Evolutionary conservation across 2,113 vertebrate genomes (phyloP).

Genomic region (Sterrhoptilus dennistouni): DNA sequence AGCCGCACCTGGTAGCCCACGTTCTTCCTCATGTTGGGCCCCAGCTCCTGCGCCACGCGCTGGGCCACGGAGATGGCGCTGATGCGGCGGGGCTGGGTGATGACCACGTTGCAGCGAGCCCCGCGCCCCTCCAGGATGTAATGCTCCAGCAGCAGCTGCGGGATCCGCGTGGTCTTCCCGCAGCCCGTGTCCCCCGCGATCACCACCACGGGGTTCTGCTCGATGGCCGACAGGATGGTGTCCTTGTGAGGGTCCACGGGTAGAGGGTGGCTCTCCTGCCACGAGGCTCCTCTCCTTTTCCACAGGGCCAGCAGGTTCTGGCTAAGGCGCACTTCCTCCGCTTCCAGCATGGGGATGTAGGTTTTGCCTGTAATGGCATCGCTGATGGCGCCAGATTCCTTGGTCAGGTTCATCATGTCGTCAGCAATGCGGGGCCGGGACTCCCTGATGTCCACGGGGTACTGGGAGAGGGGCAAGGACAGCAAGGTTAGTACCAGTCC

Average conservation of each 20-base stretch:
- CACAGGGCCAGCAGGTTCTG: slow-evolving; percentile 81
- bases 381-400: slow-evolving; percentile 68
- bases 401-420: slow-evolving; percentile 76
- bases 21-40: slow-evolving; percentile 80
- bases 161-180: slow-evolving; percentile 94
- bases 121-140: slow-evolving; percentile 79
- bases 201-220: slow-evolving; percentile 86
- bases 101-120: slow-evolving; percentile 87
- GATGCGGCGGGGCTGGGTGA: slow-evolving; percentile 94
- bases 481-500: not conserved
- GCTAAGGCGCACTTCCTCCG: slow-evolving; percentile 74
- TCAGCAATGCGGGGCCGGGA: slow-evolving; percentile 67
- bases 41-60: slow-evolving; percentile 90
- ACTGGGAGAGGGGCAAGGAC: slow-evolving; percentile 69
- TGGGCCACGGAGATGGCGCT: slow-evolving; percentile 94
- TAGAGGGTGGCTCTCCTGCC: slow-evolving; percentile 75
- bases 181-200: slow-evolving; percentile 94
- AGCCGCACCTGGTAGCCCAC: slow-evolving; percentile 96
- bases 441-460: slow-evolving; percentile 76
- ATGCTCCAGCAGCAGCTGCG: slow-evolving; percentile 90
- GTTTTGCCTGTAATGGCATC: slow-evolving; percentile 88
- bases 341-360: slow-evolving; percentile 75
- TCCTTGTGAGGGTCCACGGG: slow-evolving; percentile 87
- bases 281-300: slow-evolving; percentile 68
- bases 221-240: slow-evolving; percentile 81